These are phyloP conservation scores for Centruroides sculpturatus DNA, from an alignment of 1,140 invertebrate species.

Conservation along the genomic window DNA sequence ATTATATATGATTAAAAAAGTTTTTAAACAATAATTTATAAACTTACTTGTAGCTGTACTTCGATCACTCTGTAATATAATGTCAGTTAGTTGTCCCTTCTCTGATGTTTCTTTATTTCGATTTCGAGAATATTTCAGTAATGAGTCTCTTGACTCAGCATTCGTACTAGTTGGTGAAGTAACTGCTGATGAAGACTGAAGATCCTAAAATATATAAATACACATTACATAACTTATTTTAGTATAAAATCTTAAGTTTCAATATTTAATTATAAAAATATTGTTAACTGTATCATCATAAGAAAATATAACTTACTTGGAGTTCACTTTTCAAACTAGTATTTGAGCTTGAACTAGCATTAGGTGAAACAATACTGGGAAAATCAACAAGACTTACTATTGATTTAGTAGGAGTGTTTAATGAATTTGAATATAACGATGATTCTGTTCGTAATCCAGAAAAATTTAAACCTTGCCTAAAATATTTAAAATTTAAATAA, in stretches of 20 bases:
- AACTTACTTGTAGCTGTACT: slow-evolving; percentile 32
- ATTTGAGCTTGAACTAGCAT: slow-evolving; percentile 31
- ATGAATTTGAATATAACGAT: too few relatives aligned
- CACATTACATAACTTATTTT: too few relatives aligned
- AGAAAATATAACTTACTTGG: slow-evolving; percentile 18
- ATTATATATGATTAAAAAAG: too few relatives aligned
- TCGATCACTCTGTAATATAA: slow-evolving; percentile 27
- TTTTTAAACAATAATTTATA: neutral
- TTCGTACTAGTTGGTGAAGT: too few relatives aligned
- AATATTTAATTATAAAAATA: too few relatives aligned
- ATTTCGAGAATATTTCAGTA: slow-evolving; percentile 5
- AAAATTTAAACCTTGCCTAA: too few relatives aligned
- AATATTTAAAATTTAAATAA: too few relatives aligned
- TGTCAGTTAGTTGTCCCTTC: slow-evolving; percentile 41
- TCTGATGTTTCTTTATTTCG: slow-evolving; percentile 28
- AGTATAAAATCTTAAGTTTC: too few relatives aligned
- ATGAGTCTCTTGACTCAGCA: neutral
- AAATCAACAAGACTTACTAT: slow-evolving; percentile 24
- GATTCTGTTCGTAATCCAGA: too few relatives aligned
- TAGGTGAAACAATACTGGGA: slow-evolving; percentile 24
- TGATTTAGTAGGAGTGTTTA: slow-evolving; percentile 12
- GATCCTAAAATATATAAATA: too few relatives aligned
- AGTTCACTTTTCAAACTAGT: slow-evolving; percentile 39
- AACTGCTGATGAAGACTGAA: too few relatives aligned
- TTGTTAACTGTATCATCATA: too few relatives aligned